Conservation (phyloP, 2,888 invertebrate species). For the Amblyjoppa fuscipennis region DNA sequence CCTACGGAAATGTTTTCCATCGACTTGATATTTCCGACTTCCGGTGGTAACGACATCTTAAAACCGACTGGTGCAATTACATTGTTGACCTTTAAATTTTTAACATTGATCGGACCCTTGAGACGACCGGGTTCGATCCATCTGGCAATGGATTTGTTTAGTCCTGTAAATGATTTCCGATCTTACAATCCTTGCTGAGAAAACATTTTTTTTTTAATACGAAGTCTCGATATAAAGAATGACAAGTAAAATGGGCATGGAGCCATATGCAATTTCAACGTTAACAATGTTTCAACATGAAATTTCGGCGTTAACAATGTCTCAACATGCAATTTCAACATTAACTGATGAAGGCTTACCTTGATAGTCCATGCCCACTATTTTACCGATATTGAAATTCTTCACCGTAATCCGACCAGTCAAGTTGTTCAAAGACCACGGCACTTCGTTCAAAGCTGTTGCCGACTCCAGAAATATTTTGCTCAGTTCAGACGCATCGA, state of each 20-base stretch:
- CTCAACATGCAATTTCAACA: neutral
- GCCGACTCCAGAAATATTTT: constrained; percentile 66
- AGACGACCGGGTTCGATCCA: constrained; percentile 73
- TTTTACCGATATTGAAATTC: constrained; percentile 44
- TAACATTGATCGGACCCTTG: constrained; percentile 68
- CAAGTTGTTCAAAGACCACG: constrained; percentile 69
- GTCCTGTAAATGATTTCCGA: constrained; percentile 40
- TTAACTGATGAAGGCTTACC: constrained; percentile 30
- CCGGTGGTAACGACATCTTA: constrained; percentile 64
- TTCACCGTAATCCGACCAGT: constrained; percentile 66
- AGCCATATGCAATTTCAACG: neutral
- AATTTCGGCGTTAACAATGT: neutral
- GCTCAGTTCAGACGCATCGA: constrained; percentile 71
- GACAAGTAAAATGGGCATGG: neutral
- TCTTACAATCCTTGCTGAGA: neutral
- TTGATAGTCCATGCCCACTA: constrained; percentile 52
- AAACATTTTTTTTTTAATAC: neutral
- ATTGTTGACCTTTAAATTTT: constrained; percentile 64
- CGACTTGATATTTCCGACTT: constrained; percentile 77
- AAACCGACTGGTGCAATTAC: constrained; percentile 67
- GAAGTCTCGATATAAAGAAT: neutral
- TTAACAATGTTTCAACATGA: neutral
- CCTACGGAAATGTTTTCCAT: constrained; percentile 81
- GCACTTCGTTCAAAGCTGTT: constrained; percentile 65
- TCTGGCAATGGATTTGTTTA: constrained; percentile 62